Percentiles rank a stretch among this genome's conserved stretches.
Conservation (phyloP, 2,888 invertebrate genomes). For the Strigamia transsilvanica region DNA sequence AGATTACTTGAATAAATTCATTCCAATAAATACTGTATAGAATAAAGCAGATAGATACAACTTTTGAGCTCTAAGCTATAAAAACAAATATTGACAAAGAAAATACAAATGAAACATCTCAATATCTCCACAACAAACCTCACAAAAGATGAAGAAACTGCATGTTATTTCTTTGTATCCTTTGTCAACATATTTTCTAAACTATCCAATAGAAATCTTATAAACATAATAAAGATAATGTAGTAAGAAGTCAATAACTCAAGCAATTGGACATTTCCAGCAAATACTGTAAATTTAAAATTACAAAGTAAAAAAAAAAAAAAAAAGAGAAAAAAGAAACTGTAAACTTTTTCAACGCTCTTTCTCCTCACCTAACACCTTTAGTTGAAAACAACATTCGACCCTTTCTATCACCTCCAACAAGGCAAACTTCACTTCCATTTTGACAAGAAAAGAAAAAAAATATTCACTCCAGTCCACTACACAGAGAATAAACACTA, state of each 20-base stretch:
- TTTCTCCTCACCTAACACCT: neutral
- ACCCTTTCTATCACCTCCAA: slow-evolving; percentile 20
- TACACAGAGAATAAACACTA: slow-evolving; percentile 26
- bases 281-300: neutral
- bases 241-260: neutral
- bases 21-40: too few relatives aligned
- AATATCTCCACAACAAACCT: too few relatives aligned
- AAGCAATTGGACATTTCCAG: neutral
- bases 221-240: neutral
- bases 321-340: neutral
- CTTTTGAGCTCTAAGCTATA: too few relatives aligned
- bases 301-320: neutral
- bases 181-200: neutral
- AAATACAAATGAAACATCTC: too few relatives aligned
- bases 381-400: slow-evolving; percentile 24
- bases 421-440: slow-evolving; percentile 18
- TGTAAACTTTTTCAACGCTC: neutral
- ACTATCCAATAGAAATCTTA: neutral
- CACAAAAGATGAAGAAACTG: too few relatives aligned
- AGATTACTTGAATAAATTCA: too few relatives aligned
- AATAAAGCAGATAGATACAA: too few relatives aligned
- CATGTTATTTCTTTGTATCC: neutral
- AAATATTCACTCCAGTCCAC: slow-evolving; percentile 30
- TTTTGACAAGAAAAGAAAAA: slow-evolving; percentile 1
- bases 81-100: too few relatives aligned